These are phyloP conservation scores for Leptopilina myrica DNA, from an alignment of 2,888 invertebrate species.

Conservation along the genomic window DNA sequence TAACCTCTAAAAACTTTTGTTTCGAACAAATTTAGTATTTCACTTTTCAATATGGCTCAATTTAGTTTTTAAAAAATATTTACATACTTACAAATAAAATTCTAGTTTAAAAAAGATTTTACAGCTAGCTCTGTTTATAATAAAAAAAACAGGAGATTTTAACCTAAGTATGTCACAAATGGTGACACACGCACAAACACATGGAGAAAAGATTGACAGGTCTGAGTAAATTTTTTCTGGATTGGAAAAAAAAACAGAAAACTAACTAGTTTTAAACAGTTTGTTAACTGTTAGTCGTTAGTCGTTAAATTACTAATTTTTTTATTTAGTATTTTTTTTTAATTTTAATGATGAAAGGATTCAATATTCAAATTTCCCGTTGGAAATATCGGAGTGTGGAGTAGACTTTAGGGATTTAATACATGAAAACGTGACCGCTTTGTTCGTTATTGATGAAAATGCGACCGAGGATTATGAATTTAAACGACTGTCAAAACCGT, in stretches of 20 bases:
- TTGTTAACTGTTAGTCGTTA: no score
- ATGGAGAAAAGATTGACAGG: not conserved
- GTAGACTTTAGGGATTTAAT: no score
- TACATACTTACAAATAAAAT: not conserved
- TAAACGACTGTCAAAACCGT: slow-evolving; percentile 36
- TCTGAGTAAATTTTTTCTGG: no score
- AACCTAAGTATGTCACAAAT: not conserved
- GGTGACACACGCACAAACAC: not conserved
- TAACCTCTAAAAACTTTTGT: slow-evolving; percentile 19
- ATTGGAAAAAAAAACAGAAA: no score
- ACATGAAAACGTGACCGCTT: no score
- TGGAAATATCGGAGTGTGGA: no score
- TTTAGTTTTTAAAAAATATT: not conserved
- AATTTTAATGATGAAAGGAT: no score
- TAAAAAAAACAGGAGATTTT: not conserved
- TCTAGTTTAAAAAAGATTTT: not conserved
- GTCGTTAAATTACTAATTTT: no score
- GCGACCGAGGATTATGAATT: slow-evolving; percentile 8
- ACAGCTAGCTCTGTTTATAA: not conserved
- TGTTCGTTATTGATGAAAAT: not conserved
- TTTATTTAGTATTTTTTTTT: no score
- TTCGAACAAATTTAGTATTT: not conserved
- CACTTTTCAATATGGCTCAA: not conserved
- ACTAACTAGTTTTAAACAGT: no score
- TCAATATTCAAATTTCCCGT: no score